These are phyloP conservation scores for Notiomystis cincta DNA, from an alignment of 2,113 vertebrate species.

Conservation along the genomic window DNA sequence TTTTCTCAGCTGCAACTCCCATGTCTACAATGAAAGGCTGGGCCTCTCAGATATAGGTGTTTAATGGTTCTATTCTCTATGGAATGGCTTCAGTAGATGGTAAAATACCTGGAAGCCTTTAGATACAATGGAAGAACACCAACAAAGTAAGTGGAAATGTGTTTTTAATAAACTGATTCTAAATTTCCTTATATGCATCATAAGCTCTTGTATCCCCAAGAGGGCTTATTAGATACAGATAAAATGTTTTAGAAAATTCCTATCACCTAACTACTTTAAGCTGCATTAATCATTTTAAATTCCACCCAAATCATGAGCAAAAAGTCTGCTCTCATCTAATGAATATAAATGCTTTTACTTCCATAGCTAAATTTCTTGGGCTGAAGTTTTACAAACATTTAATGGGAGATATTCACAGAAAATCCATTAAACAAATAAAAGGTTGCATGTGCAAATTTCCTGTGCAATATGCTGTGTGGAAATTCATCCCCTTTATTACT, in stretches of 20 bases:
- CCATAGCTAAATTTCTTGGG: conserved; percentile 41
- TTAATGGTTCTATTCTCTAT: neutral
- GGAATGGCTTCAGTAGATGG: neutral
- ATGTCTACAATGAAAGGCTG: neutral
- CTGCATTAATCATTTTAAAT: conserved; percentile 68
- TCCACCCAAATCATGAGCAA: conserved; percentile 53
- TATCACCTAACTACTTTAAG: conserved; percentile 52
- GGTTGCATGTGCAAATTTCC: conserved; percentile 29
- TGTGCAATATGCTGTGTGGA: neutral
- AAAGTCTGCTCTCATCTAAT: conserved; percentile 49
- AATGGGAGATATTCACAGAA: conserved; percentile 24
- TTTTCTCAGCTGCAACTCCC: neutral
- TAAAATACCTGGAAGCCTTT: conserved; percentile 5
- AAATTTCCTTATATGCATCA: conserved; percentile 44
- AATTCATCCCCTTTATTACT: conserved; percentile 37
- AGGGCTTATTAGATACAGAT: conserved; percentile 63
- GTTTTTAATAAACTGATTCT: conserved; percentile 62
- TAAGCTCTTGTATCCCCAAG: conserved; percentile 49
- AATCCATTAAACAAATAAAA: conserved; percentile 62
- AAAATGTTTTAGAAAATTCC: conserved; percentile 61
- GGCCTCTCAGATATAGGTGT: neutral
- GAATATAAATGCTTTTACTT: conserved; percentile 59
- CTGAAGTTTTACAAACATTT: conserved; percentile 55
- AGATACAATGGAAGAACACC: conserved; percentile 1
- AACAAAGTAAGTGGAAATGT: conserved; percentile 40